Percentiles rank a stretch among this genome's conserved stretches.
These are phyloP conservation scores for Pangasius larnaudii DNA, from an alignment of 2,797 vertebrate genomes.

Conservation along the genomic window DNA sequence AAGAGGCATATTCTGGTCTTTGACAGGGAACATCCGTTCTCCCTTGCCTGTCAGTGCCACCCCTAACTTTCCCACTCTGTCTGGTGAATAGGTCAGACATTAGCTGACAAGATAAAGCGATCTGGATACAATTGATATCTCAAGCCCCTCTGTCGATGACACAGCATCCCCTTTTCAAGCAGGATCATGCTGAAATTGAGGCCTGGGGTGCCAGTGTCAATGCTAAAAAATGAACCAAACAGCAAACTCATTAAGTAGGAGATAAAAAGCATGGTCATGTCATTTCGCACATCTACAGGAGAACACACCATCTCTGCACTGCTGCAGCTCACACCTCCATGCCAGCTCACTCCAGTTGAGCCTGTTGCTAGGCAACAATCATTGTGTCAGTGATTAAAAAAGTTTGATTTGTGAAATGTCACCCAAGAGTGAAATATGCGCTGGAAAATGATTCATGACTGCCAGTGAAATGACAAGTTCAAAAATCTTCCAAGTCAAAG, in stretches of 20 bases:
- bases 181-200: constrained; percentile 22
- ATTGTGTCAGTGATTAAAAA: constrained; percentile 75
- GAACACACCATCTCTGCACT: constrained; percentile 59
- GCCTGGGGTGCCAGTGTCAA: constrained; percentile 35
- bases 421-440: constrained; percentile 69
- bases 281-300: constrained; percentile 42
- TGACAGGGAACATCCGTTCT: not conserved
- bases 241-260: constrained; percentile 44
- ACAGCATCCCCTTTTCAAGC: constrained; percentile 17
- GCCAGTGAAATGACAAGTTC: constrained; percentile 39
- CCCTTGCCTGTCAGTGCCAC: constrained; percentile 19
- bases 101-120: constrained; percentile 41
- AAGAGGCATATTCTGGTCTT: constrained; percentile 1
- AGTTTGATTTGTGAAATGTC: constrained; percentile 79
- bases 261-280: constrained; percentile 42
- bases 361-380: constrained; percentile 75
- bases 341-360: constrained; percentile 64
- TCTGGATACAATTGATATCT: constrained; percentile 34
- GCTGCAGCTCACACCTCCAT: constrained; percentile 48
- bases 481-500: constrained; percentile 48
- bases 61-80: constrained; percentile 14
- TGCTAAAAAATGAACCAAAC: constrained; percentile 43
- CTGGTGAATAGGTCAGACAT: constrained; percentile 39
- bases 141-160: not conserved
- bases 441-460: constrained; percentile 64